phyloP scores from a whole-genome alignment of 1,140 invertebrate species.

The Galleria mellonella region DNA sequence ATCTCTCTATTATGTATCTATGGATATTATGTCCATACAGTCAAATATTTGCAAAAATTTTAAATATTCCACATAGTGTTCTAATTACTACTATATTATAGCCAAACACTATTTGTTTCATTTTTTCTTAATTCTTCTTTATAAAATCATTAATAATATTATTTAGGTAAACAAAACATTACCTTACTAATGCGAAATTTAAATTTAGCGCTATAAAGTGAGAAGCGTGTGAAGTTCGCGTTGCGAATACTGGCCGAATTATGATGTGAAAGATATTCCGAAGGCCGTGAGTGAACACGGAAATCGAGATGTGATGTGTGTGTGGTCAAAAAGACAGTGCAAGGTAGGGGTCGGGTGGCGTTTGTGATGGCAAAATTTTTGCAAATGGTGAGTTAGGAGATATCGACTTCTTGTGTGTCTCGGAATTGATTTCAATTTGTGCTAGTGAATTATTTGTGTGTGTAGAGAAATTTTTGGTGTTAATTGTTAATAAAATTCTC shows the following conservation, averaged over 20 bases:
- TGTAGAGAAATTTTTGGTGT: constrained; percentile 56
- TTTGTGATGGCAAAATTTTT: constrained; percentile 75
- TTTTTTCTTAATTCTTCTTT: no score
- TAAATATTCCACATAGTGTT: no score
- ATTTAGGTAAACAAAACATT: no score
- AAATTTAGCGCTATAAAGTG: constrained; percentile 57
- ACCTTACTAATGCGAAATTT: constrained; percentile 44
- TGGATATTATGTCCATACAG: no score
- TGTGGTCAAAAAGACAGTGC: constrained; percentile 75
- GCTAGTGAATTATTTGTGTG: constrained; percentile 58
- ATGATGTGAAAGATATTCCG: constrained; percentile 75
- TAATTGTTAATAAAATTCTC: constrained; percentile 63
- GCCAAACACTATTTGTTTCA: no score
- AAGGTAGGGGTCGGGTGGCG: constrained; percentile 75
- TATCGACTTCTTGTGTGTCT: constrained; percentile 58
- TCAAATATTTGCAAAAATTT: no score
- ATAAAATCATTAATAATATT: no score
- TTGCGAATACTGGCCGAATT: constrained; percentile 73
- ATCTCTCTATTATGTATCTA: no score
- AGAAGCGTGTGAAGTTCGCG: constrained; percentile 71
- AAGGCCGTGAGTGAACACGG: constrained; percentile 75
- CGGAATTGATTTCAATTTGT: constrained; percentile 50
- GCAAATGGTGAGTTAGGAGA: constrained; percentile 75
- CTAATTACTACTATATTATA: no score
- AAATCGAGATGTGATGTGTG: constrained; percentile 75